Evolutionary conservation across 1,140 invertebrate species (phyloP), one percentile per base, ranked within the genome.

Genomic region (Tetramorium simillimum): DNA sequence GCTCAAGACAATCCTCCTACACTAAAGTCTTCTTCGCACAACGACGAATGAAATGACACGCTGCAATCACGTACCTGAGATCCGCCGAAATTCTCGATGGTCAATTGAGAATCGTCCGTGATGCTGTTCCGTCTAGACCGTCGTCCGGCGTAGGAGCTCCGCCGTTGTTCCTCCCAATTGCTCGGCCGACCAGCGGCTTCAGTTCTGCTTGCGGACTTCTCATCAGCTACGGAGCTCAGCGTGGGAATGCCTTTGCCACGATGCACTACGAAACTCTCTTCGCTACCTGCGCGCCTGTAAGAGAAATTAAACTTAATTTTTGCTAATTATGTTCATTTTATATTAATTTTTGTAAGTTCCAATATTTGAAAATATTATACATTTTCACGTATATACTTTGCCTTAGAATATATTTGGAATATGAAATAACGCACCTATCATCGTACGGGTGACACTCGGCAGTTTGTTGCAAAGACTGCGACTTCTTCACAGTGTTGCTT

Each of bases 1-100:
- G 3, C 21, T 81, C 53, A 37, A 77, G 33, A 84, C 75, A 58
- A 62, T 46, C 58, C 60, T 53, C 69, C 18, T 40, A 24, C 51
- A 58, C 60, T 67, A 28, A 46, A 14, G 6, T 63, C 0, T 37
- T 40, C 14, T 14, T 21, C 18, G 12, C 18, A 18, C 40, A 18
- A 49, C 24, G 53, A 82, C 14, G n/a, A 67, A 21, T 21, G 43
- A 63, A 9, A 24, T 51, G n/a, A 80, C 12, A 21, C 33, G 3
- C 2, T 40, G 18, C 24, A 16, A 16, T 2, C 6, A 24, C 58
- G 24, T 90, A 95, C 98, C 96, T 98, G 97, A 90, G 97, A 97
- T 67, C 98, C 98, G 43, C 98, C 98, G 95, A 99, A 98, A 94
- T 99, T 98, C 95, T 99, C 98, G 43, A 98, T 97, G 0, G 98